Conservation (phyloP, 2,888 invertebrate species). For the Ophion obscuratus region DNA sequence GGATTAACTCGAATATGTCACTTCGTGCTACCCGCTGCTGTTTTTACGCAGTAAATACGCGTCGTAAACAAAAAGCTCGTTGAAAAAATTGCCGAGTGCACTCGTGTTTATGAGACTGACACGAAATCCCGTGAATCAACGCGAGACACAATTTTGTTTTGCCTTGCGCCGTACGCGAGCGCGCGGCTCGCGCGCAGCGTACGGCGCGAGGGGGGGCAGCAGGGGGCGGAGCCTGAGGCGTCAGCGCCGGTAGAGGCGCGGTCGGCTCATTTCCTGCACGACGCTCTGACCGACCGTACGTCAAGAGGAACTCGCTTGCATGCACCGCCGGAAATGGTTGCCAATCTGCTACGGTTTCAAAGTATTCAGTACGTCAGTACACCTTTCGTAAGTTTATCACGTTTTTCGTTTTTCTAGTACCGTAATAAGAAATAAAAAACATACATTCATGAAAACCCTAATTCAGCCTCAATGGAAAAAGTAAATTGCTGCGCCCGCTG, state of each 20-base stretch:
- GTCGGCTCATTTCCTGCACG: neutral
- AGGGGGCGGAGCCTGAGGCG: neutral
- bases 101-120: constrained; percentile 47
- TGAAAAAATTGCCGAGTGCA: constrained; percentile 48
- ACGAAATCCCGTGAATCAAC: constrained; percentile 42
- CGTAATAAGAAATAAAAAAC: no score
- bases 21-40: constrained; percentile 17
- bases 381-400: no score
- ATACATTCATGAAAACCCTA: no score
- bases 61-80: constrained; percentile 57
- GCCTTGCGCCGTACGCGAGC: neutral
- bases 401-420: no score
- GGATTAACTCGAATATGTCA: neutral
- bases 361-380: no score
- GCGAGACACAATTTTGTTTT: constrained; percentile 18
- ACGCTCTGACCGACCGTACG: neutral
- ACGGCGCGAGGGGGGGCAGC: neutral
- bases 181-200: neutral
- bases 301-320: neutral
- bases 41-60: constrained; percentile 30
- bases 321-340: no score
- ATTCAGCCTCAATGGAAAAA: no score
- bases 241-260: neutral
- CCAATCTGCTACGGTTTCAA: no score
- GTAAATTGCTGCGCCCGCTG: no score